A percentile compares a stretch with the other conserved stretches of the same genome.
These are phyloP conservation scores for Sinhomidia bicolor DNA, from an alignment of 2,888 invertebrate species.

Conservation along the genomic window DNA sequence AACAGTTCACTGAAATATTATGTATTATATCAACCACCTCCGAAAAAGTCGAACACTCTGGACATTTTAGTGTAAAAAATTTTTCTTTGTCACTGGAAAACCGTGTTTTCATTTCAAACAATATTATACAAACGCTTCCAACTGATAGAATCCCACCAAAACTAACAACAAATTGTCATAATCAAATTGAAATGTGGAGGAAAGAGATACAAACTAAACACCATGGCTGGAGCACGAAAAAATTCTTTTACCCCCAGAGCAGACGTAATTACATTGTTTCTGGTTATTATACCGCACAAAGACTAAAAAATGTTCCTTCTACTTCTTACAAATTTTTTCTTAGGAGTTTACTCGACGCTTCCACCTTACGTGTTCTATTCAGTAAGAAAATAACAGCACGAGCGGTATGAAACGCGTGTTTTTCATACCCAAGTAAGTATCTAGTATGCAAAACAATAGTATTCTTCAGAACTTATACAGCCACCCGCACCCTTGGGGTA, in stretches of 20 bases:
- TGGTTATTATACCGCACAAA: not conserved
- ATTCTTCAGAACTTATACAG: conserved; percentile 60
- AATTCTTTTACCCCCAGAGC: too few relatives aligned
- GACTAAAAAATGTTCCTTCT: not conserved
- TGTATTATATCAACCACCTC: conserved; percentile 69
- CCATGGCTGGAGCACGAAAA: too few relatives aligned
- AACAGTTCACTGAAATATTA: conserved; percentile 29
- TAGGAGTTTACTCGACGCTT: not conserved
- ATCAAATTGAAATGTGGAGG: too few relatives aligned
- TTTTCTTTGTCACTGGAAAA: not conserved
- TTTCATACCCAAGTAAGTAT: not conserved
- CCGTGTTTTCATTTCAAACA: conserved; percentile 38
- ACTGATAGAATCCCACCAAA: too few relatives aligned
- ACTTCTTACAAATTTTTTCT: too few relatives aligned
- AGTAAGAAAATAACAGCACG: not conserved
- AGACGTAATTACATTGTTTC: too few relatives aligned
- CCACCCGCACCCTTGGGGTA: conserved; percentile 69
- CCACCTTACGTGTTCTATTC: not conserved
- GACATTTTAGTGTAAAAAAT: conserved; percentile 56
- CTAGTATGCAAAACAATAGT: conserved; percentile 12
- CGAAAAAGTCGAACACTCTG: conserved; percentile 65
- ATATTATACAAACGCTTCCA: not conserved
- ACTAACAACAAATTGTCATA: too few relatives aligned
- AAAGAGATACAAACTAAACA: too few relatives aligned
- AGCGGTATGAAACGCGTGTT: not conserved